These are phyloP conservation scores for Prenolepis imparis DNA, from an alignment of 2,888 invertebrate species.

Conservation along the genomic window DNA sequence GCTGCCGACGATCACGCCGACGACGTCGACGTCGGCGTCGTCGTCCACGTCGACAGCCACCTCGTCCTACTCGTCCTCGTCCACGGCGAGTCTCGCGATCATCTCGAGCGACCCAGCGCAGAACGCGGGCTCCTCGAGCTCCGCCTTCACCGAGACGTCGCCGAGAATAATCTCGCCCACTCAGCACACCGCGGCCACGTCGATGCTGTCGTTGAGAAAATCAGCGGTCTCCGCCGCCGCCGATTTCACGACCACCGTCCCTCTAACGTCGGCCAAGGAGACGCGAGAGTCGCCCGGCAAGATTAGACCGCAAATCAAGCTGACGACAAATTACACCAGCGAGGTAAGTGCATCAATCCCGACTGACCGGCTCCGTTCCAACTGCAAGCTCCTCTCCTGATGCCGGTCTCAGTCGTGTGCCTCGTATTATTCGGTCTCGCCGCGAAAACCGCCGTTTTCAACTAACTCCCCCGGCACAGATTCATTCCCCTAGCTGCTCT, in stretches of 20 bases:
- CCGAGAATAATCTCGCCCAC: slow-evolving; percentile 63
- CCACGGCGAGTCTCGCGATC: slow-evolving; percentile 35
- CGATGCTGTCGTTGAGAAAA: slow-evolving; percentile 44
- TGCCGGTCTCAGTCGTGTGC: too few relatives aligned
- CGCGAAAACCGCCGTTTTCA: slow-evolving; percentile 17
- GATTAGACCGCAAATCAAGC: slow-evolving; percentile 84
- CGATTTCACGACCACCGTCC: slow-evolving; percentile 70
- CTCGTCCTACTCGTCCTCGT: neutral
- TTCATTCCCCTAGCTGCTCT: slow-evolving; percentile 2
- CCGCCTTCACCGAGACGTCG: slow-evolving; percentile 61
- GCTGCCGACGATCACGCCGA: slow-evolving; percentile 38
- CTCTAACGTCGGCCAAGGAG: slow-evolving; percentile 81
- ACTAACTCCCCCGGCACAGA: slow-evolving; percentile 28
- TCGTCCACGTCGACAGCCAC: neutral
- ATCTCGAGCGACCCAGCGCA: neutral
- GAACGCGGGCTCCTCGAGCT: slow-evolving; percentile 16
- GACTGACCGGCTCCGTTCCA: neutral
- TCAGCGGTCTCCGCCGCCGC: slow-evolving; percentile 59
- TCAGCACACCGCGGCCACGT: slow-evolving; percentile 41
- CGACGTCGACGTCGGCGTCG: slow-evolving; percentile 59
- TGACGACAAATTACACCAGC: slow-evolving; percentile 84
- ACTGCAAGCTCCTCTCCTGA: too few relatives aligned
- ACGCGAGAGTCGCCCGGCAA: slow-evolving; percentile 84
- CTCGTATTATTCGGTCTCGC: slow-evolving; percentile 37
- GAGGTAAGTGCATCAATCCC: slow-evolving; percentile 80